Evolutionary conservation across 2,113 vertebrate genomes (phyloP).

Genomic region (Melanerpes aurifrons): DNA sequence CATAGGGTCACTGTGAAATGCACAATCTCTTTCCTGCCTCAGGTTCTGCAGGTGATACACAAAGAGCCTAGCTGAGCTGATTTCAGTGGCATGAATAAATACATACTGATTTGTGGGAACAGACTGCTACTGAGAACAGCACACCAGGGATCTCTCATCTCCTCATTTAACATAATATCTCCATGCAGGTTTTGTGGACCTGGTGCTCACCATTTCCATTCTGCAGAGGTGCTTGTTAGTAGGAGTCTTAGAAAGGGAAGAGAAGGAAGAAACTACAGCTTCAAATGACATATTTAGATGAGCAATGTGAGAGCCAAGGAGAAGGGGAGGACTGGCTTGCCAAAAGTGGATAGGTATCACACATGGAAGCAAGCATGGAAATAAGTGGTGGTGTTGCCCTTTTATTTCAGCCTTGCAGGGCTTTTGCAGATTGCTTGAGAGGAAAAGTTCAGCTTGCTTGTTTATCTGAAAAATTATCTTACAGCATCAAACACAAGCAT

Average conservation of each 20-base stretch:
- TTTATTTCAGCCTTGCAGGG: not conserved
- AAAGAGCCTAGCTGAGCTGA: not conserved
- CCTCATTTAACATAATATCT: not conserved
- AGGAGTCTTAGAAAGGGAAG: not conserved
- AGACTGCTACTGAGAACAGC: not conserved
- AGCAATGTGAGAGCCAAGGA: not conserved
- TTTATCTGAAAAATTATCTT: not conserved
- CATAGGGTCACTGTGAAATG: not conserved
- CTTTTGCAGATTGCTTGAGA: not conserved
- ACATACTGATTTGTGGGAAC: not conserved
- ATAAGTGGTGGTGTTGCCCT: not conserved
- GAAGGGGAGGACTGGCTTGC: not conserved
- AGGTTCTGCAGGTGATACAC: not conserved
- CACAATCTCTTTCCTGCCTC: not conserved
- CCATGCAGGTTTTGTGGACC: not conserved
- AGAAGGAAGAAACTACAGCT: not conserved
- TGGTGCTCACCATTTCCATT: not conserved
- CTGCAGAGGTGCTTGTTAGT: slow-evolving; percentile 24
- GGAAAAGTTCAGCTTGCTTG: not conserved
- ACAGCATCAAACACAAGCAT: not conserved
- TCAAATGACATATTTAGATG: not conserved
- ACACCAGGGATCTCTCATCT: not conserved
- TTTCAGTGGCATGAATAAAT: slow-evolving; percentile 26
- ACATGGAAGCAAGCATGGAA: not conserved
- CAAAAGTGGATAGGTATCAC: not conserved